Conservation (phyloP, 2,888 invertebrate species). For the Stenchaetothrips biformis region DNA sequence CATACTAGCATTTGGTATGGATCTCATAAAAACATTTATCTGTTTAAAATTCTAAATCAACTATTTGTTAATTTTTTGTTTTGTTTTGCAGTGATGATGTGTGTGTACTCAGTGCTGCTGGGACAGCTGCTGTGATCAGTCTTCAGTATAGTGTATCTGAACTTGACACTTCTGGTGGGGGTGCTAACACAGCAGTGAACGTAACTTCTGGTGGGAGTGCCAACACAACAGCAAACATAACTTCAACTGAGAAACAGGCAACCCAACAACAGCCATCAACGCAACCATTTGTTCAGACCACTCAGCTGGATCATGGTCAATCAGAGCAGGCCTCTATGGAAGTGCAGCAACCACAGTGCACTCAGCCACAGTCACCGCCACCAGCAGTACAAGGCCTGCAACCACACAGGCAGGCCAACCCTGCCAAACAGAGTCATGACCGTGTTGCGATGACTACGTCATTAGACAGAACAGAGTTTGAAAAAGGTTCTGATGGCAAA, state of each 20-base stretch:
- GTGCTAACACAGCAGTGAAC: not conserved
- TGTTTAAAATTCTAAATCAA: not conserved
- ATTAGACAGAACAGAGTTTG: slow-evolving; percentile 51
- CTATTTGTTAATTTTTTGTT: slow-evolving; percentile 30
- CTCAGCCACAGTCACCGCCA: no score
- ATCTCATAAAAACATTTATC: not conserved
- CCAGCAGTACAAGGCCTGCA: not conserved
- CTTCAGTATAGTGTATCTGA: slow-evolving; percentile 20
- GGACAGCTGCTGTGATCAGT: slow-evolving; percentile 82
- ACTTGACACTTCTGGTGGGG: slow-evolving; percentile 30
- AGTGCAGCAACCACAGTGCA: not conserved
- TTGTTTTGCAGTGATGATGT: slow-evolving; percentile 75
- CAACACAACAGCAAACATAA: not conserved
- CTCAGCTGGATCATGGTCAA: not conserved
- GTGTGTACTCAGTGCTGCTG: slow-evolving; percentile 86
- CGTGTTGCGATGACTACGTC: slow-evolving; percentile 51
- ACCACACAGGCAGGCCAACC: not conserved
- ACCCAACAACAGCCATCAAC: not conserved
- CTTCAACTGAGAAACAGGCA: not conserved
- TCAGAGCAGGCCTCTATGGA: not conserved
- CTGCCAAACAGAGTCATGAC: slow-evolving; percentile 32
- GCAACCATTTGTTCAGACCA: no score
- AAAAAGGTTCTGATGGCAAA: slow-evolving; percentile 42
- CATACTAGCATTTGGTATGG: slow-evolving; percentile 82
- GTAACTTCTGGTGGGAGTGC: not conserved